phyloP scores from a whole-genome alignment of 2,888 invertebrate species.

The Apodemia zela region DNA sequence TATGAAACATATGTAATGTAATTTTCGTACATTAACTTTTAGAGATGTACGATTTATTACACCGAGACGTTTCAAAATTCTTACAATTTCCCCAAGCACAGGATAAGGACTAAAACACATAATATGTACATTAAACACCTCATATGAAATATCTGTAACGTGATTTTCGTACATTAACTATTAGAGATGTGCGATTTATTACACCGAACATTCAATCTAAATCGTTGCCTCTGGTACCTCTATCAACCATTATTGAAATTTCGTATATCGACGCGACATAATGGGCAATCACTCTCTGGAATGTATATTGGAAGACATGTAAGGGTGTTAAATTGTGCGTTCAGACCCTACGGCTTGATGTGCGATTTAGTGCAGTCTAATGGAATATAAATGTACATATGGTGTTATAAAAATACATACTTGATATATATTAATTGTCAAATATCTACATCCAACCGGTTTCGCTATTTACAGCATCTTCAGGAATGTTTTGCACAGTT shows the following conservation, averaged over 20 bases:
- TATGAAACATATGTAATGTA: too few relatives aligned
- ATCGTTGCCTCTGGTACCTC: slow-evolving; percentile 34
- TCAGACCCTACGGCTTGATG: slow-evolving; percentile 32
- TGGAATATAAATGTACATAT: slow-evolving; percentile 10
- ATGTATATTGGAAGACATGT: slow-evolving; percentile 42
- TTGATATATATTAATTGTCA: too few relatives aligned
- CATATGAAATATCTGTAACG: background rate
- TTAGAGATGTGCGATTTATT: background rate
- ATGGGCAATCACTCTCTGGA: slow-evolving; percentile 65
- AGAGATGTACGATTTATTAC: too few relatives aligned
- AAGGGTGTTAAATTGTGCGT: slow-evolving; percentile 63
- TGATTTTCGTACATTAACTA: background rate
- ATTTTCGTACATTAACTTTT: too few relatives aligned
- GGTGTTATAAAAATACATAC: background rate
- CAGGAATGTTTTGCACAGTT: too few relatives aligned
- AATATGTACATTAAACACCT: too few relatives aligned
- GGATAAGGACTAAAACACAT: too few relatives aligned
- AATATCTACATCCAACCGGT: too few relatives aligned
- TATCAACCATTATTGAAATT: slow-evolving; percentile 68
- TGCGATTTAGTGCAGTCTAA: slow-evolving; percentile 23
- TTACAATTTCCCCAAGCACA: too few relatives aligned
- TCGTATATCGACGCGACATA: slow-evolving; percentile 59
- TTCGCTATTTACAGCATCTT: too few relatives aligned
- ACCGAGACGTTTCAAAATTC: too few relatives aligned
- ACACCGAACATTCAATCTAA: slow-evolving; percentile 16